Percentiles rank a stretch among this genome's conserved stretches.
Evolutionary conservation across 2,113 vertebrate genomes (phyloP).

Genomic region (Vidua macroura): DNA sequence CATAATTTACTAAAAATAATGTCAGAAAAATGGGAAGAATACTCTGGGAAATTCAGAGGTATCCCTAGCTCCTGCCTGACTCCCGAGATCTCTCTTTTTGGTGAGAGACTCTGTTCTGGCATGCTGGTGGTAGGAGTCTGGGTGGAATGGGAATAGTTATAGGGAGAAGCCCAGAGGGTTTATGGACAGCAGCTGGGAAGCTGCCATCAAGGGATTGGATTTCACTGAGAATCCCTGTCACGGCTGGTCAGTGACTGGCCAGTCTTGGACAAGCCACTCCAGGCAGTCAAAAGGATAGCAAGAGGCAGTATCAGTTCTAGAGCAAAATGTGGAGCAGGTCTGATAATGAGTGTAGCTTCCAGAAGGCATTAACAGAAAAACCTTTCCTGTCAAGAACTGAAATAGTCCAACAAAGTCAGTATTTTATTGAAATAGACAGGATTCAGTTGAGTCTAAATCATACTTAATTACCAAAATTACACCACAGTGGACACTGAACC

Average conservation of each 20-base stretch:
- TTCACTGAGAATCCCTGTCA: background rate
- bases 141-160: background rate
- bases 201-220: background rate
- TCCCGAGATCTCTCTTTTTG: background rate
- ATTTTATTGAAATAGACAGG: background rate
- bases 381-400: background rate
- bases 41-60: background rate
- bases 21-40: conserved; percentile 13
- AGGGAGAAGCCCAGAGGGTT: background rate
- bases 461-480: background rate
- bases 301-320: background rate
- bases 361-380: background rate
- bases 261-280: background rate
- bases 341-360: background rate
- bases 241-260: rapidly evolving
- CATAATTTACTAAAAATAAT: conserved; percentile 44
- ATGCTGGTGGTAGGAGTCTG: background rate
- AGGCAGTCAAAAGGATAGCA: background rate
- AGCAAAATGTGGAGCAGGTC: background rate
- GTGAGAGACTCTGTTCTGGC: background rate
- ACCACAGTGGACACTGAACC: background rate
- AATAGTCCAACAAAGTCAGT: background rate
- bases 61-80: background rate
- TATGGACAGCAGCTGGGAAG: background rate
- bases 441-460: background rate